phyloP scores from a whole-genome alignment of 2,888 invertebrate species.

The Ophion obscuratus region DNA sequence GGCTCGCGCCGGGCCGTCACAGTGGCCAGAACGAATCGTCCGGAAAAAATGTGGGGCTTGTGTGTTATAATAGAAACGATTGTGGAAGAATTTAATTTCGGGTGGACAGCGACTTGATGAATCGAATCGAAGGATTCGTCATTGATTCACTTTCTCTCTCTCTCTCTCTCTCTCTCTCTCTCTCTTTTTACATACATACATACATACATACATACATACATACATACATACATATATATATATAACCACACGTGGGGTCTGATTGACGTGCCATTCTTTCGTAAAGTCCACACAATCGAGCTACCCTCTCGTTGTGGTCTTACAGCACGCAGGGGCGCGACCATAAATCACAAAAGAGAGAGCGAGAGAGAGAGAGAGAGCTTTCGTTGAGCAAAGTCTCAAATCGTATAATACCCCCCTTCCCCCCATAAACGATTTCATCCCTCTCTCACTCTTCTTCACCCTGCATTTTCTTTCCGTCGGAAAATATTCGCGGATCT shows the following conservation, averaged over 20 bases:
- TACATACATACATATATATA: background rate
- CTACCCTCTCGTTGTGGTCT: slow-evolving; percentile 51
- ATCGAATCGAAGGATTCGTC: slow-evolving; percentile 61
- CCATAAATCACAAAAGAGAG: slow-evolving; percentile 66
- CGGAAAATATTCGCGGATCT: slow-evolving; percentile 56
- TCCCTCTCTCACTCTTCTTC: slow-evolving; percentile 40
- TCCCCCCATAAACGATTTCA: slow-evolving; percentile 58
- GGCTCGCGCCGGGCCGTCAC: slow-evolving; percentile 2
- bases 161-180: background rate
- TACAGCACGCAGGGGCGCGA: slow-evolving; percentile 32
- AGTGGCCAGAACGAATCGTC: slow-evolving; percentile 48
- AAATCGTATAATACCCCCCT: slow-evolving; percentile 55
- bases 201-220: too few species aligned
- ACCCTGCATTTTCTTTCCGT: slow-evolving; percentile 32
- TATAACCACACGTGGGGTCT: slow-evolving; percentile 30
- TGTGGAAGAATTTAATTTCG: slow-evolving; percentile 63
- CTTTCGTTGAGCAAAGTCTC: slow-evolving; percentile 39
- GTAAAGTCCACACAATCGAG: slow-evolving; percentile 57
- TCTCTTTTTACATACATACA: too few species aligned
- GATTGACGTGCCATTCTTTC: slow-evolving; percentile 61
- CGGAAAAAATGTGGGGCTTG: slow-evolving; percentile 57
- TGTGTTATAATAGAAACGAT: slow-evolving; percentile 20
- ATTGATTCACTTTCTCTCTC: slow-evolving; percentile 50
- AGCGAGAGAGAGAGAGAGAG: slow-evolving; percentile 36
- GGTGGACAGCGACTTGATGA: slow-evolving; percentile 62